Percentiles rank a stretch among this genome's conserved stretches.
Evolutionary conservation across 2,113 vertebrate species (phyloP).

Genomic region (Bos taurus): ARS-UCD2.0 NC_037333.1:33268001-33268500

Average conservation of each 20-base stretch:
- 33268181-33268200: conserved; percentile 47
- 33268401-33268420: neutral
- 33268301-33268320: neutral
- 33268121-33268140: conserved; percentile 65
- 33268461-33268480: neutral
- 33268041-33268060: conserved; percentile 57
- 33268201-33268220: neutral
- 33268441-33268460: neutral
- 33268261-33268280: neutral
- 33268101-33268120: conserved; percentile 69
- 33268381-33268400: neutral
- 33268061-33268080: conserved; percentile 59
- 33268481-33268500: neutral
- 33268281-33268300: neutral
- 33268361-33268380: conserved; percentile 1
- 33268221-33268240: neutral
- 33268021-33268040: conserved; percentile 51
- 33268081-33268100: conserved; percentile 65
- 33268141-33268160: conserved; percentile 61
- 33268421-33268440: neutral
- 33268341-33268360: neutral
- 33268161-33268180: conserved; percentile 41
- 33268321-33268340: neutral
- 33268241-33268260: neutral
- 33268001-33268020: conserved; percentile 58